These are phyloP conservation scores for Dermochelys coriacea DNA, from an alignment of 2,797 vertebrate species.

Conservation along the genomic window DNA sequence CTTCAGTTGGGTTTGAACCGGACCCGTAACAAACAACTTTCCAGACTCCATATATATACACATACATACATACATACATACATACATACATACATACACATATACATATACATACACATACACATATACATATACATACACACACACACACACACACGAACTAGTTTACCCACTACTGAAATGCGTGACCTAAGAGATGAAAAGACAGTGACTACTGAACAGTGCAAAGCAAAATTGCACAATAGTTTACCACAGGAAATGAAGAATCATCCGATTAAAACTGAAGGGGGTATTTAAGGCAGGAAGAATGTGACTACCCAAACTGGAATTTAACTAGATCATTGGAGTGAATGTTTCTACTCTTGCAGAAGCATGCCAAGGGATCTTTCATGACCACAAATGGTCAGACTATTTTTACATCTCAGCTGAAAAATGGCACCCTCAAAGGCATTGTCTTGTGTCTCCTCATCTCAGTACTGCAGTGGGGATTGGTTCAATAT, in stretches of 20 bases:
- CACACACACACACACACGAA: no score
- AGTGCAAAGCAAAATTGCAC: slow-evolving; percentile 20
- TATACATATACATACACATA: no score
- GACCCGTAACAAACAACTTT: background rate
- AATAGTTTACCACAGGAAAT: slow-evolving; percentile 52
- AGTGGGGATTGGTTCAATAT: background rate
- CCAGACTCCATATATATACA: background rate
- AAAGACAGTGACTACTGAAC: background rate
- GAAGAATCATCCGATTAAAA: slow-evolving; percentile 45
- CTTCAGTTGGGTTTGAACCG: background rate
- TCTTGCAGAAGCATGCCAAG: slow-evolving; percentile 39
- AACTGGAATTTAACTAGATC: slow-evolving; percentile 45
- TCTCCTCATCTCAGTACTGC: slow-evolving; percentile 39
- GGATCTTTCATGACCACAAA: slow-evolving; percentile 66
- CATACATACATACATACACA: no score
- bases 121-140: no score
- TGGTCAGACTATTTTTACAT: slow-evolving; percentile 64
- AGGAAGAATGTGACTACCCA: slow-evolving; percentile 47
- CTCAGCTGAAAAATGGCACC: slow-evolving; percentile 67
- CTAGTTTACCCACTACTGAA: background rate
- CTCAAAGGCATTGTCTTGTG: slow-evolving; percentile 55
- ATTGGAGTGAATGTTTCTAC: slow-evolving; percentile 57
- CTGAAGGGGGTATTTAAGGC: slow-evolving; percentile 13
- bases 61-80: no score
- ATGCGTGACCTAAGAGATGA: background rate